These are phyloP conservation scores for Chelonoidis abingdonii DNA, from an alignment of 2,113 vertebrate species.

Conservation along the genomic window DNA sequence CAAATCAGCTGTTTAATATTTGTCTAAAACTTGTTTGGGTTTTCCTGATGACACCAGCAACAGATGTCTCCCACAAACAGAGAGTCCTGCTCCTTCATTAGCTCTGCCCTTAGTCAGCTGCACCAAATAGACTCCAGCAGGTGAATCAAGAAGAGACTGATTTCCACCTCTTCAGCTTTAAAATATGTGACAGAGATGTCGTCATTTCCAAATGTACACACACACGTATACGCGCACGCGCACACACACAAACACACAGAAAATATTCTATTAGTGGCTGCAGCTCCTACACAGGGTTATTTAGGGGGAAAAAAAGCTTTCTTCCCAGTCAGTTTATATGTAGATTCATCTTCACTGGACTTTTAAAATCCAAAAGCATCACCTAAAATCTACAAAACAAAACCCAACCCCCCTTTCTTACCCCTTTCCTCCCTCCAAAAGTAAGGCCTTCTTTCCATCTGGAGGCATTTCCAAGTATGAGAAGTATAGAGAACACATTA, in stretches of 20 bases:
- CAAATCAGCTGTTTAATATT: background rate
- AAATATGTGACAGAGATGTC: background rate
- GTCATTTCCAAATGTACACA: background rate
- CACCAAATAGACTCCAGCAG: background rate
- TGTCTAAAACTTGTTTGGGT: background rate
- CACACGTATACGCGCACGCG: accelerated
- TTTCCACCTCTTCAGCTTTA: background rate
- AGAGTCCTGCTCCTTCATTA: background rate
- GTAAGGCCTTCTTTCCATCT: background rate
- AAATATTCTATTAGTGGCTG: background rate
- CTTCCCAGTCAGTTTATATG: background rate
- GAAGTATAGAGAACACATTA: background rate
- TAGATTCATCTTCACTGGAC: background rate
- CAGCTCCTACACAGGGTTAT: background rate
- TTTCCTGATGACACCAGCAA: background rate
- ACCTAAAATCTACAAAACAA: background rate
- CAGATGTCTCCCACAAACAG: background rate
- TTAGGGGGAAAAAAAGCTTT: background rate
- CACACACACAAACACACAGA: background rate
- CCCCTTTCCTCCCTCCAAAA: background rate
- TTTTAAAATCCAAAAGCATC: background rate
- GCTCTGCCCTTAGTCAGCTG: background rate
- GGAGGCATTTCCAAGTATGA: background rate
- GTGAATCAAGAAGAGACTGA: background rate
- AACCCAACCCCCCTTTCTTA: background rate